Evolutionary conservation across 1,140 invertebrate species (phyloP).

Genomic region (Drosophila fuyamai): DNA sequence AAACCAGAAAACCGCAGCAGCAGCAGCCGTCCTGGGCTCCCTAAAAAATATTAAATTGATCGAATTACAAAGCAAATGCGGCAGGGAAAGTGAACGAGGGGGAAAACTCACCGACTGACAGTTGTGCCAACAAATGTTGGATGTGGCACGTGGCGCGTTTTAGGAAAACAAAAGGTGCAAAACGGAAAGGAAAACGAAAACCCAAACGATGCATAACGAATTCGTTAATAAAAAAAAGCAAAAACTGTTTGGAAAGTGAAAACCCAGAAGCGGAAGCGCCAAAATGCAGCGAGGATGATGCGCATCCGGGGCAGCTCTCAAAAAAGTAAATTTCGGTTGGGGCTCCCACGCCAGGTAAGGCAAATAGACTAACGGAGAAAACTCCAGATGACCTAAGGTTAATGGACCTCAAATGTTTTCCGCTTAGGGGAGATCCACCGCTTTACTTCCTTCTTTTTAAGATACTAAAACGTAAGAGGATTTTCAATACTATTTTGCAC

Average conservation of each 20-base stretch:
- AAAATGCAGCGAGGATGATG: constrained; percentile 59
- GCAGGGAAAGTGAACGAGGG: constrained; percentile 43
- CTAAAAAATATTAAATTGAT: constrained; percentile 39
- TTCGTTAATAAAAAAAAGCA: constrained; percentile 60
- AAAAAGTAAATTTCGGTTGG: constrained; percentile 19
- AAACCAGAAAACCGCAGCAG: constrained; percentile 36
- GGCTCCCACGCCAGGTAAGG: constrained; percentile 44
- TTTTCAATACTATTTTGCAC: too few relatives aligned
- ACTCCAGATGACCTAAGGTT: constrained; percentile 15
- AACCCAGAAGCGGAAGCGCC: constrained; percentile 71
- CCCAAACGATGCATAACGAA: constrained; percentile 69
- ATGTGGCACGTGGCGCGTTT: constrained; percentile 68
- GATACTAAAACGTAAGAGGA: background rate
- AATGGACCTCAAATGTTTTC: constrained; percentile 2
- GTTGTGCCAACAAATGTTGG: constrained; percentile 81
- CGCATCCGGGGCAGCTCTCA: constrained; percentile 57
- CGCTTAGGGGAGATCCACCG: background rate
- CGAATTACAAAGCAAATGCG: constrained; percentile 71
- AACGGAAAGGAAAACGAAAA: constrained; percentile 63
- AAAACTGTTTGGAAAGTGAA: constrained; percentile 69
- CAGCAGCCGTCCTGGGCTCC: constrained; percentile 70
- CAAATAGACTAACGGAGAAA: constrained; percentile 67
- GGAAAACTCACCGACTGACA: constrained; percentile 55
- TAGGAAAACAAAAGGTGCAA: constrained; percentile 71
- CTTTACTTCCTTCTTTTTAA: background rate